Percentiles rank a stretch among this genome's conserved stretches.
phyloP scores from a whole-genome alignment of 2,888 invertebrate genomes.

The Chymomyza caudatula region DNA sequence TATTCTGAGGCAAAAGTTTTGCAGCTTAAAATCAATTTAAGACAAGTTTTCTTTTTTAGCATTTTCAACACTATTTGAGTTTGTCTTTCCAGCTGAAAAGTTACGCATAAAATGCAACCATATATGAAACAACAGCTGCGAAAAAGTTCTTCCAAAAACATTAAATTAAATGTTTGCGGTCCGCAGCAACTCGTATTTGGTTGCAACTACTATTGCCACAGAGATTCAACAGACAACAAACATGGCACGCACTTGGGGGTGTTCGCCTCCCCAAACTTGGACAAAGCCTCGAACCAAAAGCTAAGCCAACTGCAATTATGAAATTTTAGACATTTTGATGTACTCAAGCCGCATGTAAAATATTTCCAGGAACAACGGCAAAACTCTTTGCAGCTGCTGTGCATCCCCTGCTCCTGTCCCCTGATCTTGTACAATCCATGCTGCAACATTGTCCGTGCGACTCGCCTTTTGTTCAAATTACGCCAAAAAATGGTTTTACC shows the following conservation, averaged over 20 bases:
- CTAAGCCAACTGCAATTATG: constrained; percentile 62
- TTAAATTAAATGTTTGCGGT: constrained; percentile 53
- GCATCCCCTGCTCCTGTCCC: constrained; percentile 1
- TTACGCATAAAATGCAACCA: constrained; percentile 3
- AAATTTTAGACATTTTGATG: constrained; percentile 68
- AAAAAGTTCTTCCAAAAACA: background rate
- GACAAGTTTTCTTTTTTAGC: background rate
- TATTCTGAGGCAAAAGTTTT: background rate
- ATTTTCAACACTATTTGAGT: too few relatives aligned
- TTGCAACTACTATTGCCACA: constrained; percentile 29
- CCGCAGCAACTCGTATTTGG: constrained; percentile 25
- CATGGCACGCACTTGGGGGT: constrained; percentile 16
- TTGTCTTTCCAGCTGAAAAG: constrained; percentile 20
- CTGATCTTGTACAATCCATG: constrained; percentile 2
- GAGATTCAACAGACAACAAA: constrained; percentile 11
- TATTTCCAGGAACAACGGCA: constrained; percentile 15
- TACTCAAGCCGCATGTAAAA: constrained; percentile 47
- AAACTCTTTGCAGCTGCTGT: constrained; percentile 33
- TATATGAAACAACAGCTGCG: background rate
- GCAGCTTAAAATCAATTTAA: background rate
- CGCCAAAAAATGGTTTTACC: constrained; percentile 23
- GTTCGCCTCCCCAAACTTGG: background rate
- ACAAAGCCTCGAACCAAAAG: constrained; percentile 1
- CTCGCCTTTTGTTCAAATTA: constrained; percentile 22
- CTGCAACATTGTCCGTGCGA: constrained; percentile 21